These are phyloP conservation scores for Clarias gariepinus DNA, from an alignment of 2,113 vertebrate genomes.

Conservation along the genomic window DNA sequence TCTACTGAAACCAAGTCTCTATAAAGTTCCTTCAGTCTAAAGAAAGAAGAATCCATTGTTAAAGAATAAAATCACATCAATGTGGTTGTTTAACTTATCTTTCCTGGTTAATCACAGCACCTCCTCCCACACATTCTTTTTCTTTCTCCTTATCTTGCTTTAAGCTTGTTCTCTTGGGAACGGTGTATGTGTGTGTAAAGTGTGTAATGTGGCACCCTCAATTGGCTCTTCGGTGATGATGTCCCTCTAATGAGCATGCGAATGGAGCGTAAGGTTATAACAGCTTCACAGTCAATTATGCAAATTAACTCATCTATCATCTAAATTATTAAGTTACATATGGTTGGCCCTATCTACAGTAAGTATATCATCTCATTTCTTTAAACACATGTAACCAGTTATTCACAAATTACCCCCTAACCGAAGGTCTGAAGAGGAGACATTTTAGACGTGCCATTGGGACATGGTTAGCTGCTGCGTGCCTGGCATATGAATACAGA, in stretches of 20 bases:
- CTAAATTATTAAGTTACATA: slow-evolving; percentile 1
- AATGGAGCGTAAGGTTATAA: slow-evolving; percentile 12
- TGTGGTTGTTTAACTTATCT: not conserved
- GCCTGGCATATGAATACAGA: not conserved
- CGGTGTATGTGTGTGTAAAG: not conserved
- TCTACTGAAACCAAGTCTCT: not conserved
- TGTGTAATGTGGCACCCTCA: slow-evolving; percentile 15
- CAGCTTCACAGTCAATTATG: slow-evolving; percentile 33
- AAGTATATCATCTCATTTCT: not conserved
- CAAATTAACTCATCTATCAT: slow-evolving; percentile 5
- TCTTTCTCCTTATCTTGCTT: not conserved
- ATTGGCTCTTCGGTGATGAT: slow-evolving; percentile 40
- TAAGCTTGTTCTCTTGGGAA: not conserved
- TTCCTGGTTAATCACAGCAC: not conserved
- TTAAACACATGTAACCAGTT: not conserved
- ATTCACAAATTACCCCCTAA: not conserved
- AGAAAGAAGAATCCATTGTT: not conserved
- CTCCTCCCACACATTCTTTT: not conserved
- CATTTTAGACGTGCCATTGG: not conserved
- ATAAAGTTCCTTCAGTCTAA: not conserved
- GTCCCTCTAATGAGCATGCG: slow-evolving; percentile 1
- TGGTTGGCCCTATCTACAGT: not conserved
- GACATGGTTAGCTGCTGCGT: not conserved
- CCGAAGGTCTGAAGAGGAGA: not conserved
- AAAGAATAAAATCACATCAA: not conserved